Percentiles rank a stretch among this genome's conserved stretches.
Conservation (phyloP, 2,797 vertebrate genomes). For the Cossypha niveicapilla region DNA sequence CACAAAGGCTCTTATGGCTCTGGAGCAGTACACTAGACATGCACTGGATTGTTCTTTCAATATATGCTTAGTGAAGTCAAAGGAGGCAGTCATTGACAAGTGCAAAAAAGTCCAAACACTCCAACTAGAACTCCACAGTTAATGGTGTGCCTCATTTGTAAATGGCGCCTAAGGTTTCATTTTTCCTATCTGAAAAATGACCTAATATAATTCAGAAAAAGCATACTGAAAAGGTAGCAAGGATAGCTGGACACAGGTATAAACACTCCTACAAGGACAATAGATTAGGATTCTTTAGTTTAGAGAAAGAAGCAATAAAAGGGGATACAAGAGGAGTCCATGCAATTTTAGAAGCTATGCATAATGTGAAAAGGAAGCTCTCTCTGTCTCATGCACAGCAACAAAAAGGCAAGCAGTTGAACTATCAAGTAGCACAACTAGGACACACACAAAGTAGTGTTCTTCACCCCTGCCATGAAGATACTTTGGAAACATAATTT, state of each 20-base stretch:
- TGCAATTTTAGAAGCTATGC: not conserved
- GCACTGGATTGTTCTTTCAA: not conserved
- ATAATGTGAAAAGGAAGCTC: not conserved
- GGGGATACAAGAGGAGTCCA: not conserved
- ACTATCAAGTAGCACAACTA: not conserved
- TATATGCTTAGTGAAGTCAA: not conserved
- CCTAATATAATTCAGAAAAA: not conserved
- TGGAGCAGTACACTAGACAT: not conserved
- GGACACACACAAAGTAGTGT: not conserved
- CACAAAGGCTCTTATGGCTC: not conserved
- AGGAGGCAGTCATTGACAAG: not conserved
- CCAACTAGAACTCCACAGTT: not conserved
- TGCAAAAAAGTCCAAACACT: not conserved
- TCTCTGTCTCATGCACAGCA: not conserved
- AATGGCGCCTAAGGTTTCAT: not conserved
- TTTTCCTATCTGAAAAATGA: not conserved
- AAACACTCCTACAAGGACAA: not conserved
- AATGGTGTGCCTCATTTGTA: not conserved
- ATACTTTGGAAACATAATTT: not conserved
- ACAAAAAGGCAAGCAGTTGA: not conserved
- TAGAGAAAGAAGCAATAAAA: not conserved
- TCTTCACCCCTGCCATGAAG: not conserved
- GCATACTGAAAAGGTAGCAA: not conserved
- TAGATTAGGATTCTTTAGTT: not conserved
- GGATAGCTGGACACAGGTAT: not conserved